A percentile compares a stretch with the other conserved stretches of the same genome.
Conservation (phyloP, 2,888 invertebrate species). For the Thysanoteuthis rhombus region DNA sequence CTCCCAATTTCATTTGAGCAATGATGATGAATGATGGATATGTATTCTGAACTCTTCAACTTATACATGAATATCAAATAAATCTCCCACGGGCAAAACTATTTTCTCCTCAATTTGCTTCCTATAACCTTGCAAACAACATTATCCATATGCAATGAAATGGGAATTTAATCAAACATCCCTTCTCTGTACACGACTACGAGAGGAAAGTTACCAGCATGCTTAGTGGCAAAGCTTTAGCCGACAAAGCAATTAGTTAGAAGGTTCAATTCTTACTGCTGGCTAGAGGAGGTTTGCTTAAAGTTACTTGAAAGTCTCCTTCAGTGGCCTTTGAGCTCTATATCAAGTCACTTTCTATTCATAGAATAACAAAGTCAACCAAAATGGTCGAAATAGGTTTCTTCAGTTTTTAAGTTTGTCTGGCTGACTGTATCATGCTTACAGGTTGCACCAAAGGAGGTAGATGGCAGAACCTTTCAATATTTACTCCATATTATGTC, state of each 20-base stretch:
- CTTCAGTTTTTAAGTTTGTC: no score
- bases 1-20: no score
- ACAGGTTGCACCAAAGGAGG: no score
- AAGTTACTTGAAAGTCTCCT: no score
- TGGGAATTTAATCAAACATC: neutral
- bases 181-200: neutral
- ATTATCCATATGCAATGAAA: constrained; percentile 12
- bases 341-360: no score
- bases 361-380: no score
- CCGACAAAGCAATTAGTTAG: neutral
- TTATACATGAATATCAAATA: neutral
- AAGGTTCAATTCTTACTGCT: neutral
- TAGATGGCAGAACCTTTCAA: no score
- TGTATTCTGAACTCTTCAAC: neutral
- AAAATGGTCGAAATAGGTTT: no score
- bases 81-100: neutral
- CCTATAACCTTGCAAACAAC: neutral
- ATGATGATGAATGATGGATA: no score
- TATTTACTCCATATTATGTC: no score
- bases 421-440: no score
- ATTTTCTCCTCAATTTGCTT: neutral
- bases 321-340: no score
- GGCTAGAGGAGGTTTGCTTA: neutral
- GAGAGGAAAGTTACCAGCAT: neutral
- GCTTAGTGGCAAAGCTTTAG: neutral